Conservation (phyloP, 2,113 vertebrate genomes). For the Xenopus tropicalis region DNA sequence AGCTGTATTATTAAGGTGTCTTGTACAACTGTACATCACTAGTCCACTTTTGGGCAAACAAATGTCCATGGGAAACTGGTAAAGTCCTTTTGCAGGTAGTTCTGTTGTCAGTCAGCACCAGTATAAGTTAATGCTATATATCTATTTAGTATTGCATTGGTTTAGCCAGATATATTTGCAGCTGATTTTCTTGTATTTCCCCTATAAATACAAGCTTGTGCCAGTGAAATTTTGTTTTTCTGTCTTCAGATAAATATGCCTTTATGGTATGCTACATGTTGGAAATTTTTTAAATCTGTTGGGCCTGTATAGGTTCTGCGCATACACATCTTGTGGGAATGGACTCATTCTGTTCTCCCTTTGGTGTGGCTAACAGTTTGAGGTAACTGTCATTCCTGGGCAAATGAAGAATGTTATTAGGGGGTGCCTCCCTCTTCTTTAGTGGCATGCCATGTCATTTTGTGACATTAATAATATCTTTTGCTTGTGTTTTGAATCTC, state of each 20-base stretch:
- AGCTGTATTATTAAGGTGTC: too few relatives aligned
- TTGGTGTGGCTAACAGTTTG: background rate
- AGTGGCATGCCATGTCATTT: background rate
- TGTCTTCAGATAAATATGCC: background rate
- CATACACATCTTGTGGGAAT: background rate
- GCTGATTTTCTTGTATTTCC: background rate
- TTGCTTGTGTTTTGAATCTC: background rate
- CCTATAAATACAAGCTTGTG: background rate
- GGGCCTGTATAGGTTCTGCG: slow-evolving; percentile 1
- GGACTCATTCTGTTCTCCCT: background rate
- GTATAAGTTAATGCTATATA: too few relatives aligned
- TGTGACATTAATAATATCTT: background rate
- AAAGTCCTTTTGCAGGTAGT: too few relatives aligned
- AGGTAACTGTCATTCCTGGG: background rate
- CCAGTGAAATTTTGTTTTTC: background rate
- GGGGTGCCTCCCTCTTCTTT: background rate
- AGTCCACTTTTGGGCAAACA: too few relatives aligned
- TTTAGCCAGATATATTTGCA: too few relatives aligned
- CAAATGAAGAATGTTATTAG: background rate
- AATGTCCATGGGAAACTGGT: too few relatives aligned
- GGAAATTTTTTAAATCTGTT: background rate
- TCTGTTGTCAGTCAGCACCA: too few relatives aligned
- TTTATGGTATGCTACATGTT: background rate
- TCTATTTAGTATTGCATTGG: too few relatives aligned
- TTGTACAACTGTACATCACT: too few relatives aligned